Conservation (phyloP, 2,797 vertebrate species). For the Chelon auratus region DNA sequence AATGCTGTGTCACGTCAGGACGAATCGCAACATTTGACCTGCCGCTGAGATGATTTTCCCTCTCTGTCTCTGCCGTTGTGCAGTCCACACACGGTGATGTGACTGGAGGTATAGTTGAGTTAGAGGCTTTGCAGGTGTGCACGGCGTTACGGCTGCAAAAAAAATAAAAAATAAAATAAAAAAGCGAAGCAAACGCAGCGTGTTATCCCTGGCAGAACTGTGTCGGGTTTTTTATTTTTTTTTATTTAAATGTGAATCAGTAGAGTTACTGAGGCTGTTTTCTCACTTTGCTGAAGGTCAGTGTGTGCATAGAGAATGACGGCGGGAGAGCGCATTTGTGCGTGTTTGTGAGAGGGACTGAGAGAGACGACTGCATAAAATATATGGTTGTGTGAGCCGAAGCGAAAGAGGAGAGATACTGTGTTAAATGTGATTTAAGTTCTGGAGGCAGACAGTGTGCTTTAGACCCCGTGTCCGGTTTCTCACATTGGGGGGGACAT, state of each 20-base stretch:
- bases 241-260: constrained; percentile 58
- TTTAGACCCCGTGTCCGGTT: constrained; percentile 55
- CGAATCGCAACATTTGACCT: constrained; percentile 3
- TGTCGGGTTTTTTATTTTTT: constrained; percentile 32
- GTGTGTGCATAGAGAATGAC: constrained; percentile 53
- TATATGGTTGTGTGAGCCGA: constrained; percentile 43
- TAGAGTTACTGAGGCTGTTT: constrained; percentile 56
- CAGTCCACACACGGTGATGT: too few species aligned
- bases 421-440: constrained; percentile 36
- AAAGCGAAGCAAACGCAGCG: constrained; percentile 7
- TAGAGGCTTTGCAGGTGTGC: constrained; percentile 26
- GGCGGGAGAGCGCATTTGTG: constrained; percentile 9
- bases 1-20: neutral
- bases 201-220: constrained; percentile 31
- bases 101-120: neutral
- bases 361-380: constrained; percentile 57
- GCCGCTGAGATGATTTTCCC: neutral
- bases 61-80: too few species aligned
- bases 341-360: constrained; percentile 17
- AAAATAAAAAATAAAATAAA: neutral
- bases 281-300: constrained; percentile 74
- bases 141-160: neutral
- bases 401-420: constrained; percentile 27
- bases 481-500: constrained; percentile 44
- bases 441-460: constrained; percentile 37